Percentiles rank a stretch among this genome's conserved stretches.
phyloP scores from a whole-genome alignment of 2,113 vertebrate genomes.

The Neolamprologus hecqui region DNA sequence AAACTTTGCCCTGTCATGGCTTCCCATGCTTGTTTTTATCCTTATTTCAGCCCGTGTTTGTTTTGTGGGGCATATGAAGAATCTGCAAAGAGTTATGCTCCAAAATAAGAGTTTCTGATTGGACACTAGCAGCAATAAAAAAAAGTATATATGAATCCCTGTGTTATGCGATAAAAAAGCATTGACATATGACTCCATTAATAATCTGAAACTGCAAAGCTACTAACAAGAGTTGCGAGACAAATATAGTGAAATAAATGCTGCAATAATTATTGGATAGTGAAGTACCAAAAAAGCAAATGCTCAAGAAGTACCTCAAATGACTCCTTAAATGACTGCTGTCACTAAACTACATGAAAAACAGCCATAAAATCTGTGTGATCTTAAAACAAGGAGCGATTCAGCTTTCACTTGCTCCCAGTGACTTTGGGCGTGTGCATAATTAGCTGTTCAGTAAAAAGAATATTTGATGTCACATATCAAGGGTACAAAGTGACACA shows the following conservation, averaged over 20 bases:
- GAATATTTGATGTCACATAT: not conserved
- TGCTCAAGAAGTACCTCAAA: not conserved
- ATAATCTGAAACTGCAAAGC: not conserved
- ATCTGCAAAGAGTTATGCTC: not conserved
- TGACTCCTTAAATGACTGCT: not conserved
- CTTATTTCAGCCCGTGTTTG: not conserved
- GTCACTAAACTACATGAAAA: not conserved
- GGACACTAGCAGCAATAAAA: not conserved
- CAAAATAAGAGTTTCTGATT: not conserved
- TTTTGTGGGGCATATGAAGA: not conserved
- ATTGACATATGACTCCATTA: not conserved
- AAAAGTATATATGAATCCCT: not conserved
- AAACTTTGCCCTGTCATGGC: slow-evolving; percentile 37
- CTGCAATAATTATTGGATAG: not conserved
- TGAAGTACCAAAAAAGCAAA: not conserved
- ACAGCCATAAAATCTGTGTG: not conserved
- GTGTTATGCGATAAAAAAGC: not conserved
- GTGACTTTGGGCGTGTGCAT: slow-evolving; percentile 29
- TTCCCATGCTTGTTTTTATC: slow-evolving; percentile 25
- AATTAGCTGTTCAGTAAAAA: slow-evolving; percentile 22
- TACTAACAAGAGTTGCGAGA: not conserved
- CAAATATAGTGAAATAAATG: not conserved
- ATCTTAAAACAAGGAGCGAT: not conserved
- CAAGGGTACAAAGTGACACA: slow-evolving; percentile 2
- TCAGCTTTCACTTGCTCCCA: not conserved